These are phyloP conservation scores for Terebella lapidaria DNA, from an alignment of 2,888 invertebrate species.

Conservation along the genomic window DNA sequence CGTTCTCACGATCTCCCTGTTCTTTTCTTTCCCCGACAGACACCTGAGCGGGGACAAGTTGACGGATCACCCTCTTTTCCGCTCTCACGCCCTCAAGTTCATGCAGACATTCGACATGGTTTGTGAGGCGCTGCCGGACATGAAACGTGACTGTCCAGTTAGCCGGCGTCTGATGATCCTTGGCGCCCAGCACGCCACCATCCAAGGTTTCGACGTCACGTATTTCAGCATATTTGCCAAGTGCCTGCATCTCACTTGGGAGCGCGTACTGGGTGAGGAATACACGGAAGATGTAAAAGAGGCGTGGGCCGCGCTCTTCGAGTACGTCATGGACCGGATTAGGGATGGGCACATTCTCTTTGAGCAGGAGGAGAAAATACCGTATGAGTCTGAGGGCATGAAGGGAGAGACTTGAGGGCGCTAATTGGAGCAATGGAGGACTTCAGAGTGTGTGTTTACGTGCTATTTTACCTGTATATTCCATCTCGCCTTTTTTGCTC, in stretches of 20 bases:
- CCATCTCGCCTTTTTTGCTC: too few species aligned
- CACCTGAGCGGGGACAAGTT: neutral
- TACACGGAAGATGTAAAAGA: conserved; percentile 40
- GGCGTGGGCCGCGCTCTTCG: conserved; percentile 43
- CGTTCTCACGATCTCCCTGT: too few species aligned
- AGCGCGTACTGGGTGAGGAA: conserved; percentile 30
- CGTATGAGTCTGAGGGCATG: too few species aligned
- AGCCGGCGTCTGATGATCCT: conserved; percentile 32
- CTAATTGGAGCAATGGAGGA: too few species aligned
- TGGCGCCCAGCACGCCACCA: conserved; percentile 39
- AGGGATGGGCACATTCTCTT: conserved; percentile 31
- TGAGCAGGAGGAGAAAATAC: neutral
- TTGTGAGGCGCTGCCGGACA: neutral
- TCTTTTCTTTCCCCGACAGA: too few species aligned
- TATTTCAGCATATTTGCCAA: conserved; percentile 36
- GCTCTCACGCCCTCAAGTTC: neutral
- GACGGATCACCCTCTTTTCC: neutral
- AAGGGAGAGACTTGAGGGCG: too few species aligned
- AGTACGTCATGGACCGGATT: conserved; percentile 44
- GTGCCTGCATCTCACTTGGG: conserved; percentile 22
- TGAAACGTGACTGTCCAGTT: conserved; percentile 23
- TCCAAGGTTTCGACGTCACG: conserved; percentile 32
- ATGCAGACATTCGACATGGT: neutral
- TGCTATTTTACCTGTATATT: too few species aligned
- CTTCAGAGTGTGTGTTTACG: too few species aligned